Evolutionary conservation across 1,140 invertebrate genomes (phyloP).

Genomic region (Cyphomyrmex costatus): DNA sequence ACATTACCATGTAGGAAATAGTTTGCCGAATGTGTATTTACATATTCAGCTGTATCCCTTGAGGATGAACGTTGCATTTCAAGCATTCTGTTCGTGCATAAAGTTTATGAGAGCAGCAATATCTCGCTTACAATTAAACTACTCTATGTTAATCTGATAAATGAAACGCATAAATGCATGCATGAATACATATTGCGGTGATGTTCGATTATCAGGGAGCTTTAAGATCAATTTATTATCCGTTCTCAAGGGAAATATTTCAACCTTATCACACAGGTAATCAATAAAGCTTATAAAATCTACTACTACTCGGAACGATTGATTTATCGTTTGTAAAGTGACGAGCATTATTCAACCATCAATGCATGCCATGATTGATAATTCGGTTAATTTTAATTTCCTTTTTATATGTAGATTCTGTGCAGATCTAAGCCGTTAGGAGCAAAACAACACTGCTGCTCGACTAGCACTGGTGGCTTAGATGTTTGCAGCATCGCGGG

Average conservation of each 20-base stretch:
- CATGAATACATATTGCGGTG: neutral
- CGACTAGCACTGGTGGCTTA: slow-evolving; percentile 83
- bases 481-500: slow-evolving; percentile 85
- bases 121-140: slow-evolving; percentile 39
- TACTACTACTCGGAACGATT: slow-evolving; percentile 9
- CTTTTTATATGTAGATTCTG: slow-evolving; percentile 76
- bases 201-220: neutral
- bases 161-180: neutral
- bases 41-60: slow-evolving; percentile 32
- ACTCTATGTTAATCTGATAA: slow-evolving; percentile 29
- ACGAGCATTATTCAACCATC: slow-evolving; percentile 1
- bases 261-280: neutral
- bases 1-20: neutral
- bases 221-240: slow-evolving; percentile 48
- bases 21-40: slow-evolving; percentile 2
- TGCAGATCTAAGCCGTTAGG: slow-evolving; percentile 82
- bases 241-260: neutral
- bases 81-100: slow-evolving; percentile 9
- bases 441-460: slow-evolving; percentile 84
- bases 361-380: slow-evolving; percentile 53
- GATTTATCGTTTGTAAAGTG: slow-evolving; percentile 50
- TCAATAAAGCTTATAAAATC: slow-evolving; percentile 54
- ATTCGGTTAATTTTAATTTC: slow-evolving; percentile 30
- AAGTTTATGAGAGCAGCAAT: slow-evolving; percentile 41
- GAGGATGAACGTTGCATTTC: slow-evolving; percentile 26